A percentile compares a stretch with the other conserved stretches of the same genome.
Evolutionary conservation across 2,888 invertebrate species (phyloP).

Genomic region (Diloba caeruleocephala): DNA sequence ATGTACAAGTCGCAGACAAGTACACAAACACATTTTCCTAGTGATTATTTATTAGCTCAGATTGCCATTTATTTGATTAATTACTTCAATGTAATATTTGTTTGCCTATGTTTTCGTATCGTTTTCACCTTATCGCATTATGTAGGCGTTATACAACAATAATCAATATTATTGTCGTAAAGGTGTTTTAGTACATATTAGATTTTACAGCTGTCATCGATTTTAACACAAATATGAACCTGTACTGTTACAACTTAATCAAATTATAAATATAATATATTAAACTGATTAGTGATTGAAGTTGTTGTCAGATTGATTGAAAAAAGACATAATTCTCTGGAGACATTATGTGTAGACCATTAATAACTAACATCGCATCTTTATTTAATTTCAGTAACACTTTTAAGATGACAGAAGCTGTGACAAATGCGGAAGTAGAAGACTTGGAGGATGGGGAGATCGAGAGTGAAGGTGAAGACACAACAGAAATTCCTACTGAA

Average conservation of each 20-base stretch:
- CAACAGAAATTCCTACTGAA: slow-evolving; percentile 63
- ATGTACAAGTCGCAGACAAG: background rate
- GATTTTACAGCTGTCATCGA: slow-evolving; percentile 2
- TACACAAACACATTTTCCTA: background rate
- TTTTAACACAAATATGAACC: background rate
- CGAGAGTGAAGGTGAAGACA: slow-evolving; percentile 90
- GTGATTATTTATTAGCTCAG: too few species aligned
- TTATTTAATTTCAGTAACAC: slow-evolving; percentile 74
- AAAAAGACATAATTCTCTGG: background rate
- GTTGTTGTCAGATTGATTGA: slow-evolving; percentile 2
- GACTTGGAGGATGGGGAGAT: slow-evolving; percentile 97
- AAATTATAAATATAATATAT: background rate
- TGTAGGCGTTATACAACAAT: slow-evolving; percentile 1
- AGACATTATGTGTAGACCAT: slow-evolving; percentile 1
- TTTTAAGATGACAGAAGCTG: slow-evolving; percentile 75
- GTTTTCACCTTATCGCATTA: slow-evolving; percentile 14
- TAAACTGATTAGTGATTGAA: too few species aligned
- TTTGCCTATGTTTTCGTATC: slow-evolving; percentile 5
- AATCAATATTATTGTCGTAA: slow-evolving; percentile 11
- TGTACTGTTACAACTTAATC: background rate
- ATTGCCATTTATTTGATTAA: background rate
- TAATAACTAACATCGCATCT: slow-evolving; percentile 6
- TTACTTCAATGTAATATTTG: slow-evolving; percentile 1
- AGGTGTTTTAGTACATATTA: slow-evolving; percentile 8
- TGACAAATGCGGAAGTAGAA: slow-evolving; percentile 71